Percentiles rank a stretch among this genome's conserved stretches.
Evolutionary conservation across 2,113 vertebrate genomes (phyloP).

Genomic region (Epinephelus moara): DNA sequence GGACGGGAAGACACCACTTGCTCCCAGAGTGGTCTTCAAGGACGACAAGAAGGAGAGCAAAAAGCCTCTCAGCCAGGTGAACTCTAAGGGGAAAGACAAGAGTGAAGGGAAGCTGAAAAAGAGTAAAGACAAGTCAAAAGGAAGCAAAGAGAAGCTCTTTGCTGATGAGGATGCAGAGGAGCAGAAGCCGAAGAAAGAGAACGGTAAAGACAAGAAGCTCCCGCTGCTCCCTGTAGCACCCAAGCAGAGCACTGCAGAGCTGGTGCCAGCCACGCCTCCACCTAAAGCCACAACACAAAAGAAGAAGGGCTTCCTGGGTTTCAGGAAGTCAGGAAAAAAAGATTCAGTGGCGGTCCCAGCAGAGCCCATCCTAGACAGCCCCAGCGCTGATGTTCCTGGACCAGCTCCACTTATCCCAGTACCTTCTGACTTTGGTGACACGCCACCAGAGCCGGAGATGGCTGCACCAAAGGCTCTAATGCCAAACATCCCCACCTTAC

Average conservation of each 20-base stretch:
- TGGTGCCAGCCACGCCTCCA: constrained; percentile 52
- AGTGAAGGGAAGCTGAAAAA: constrained; percentile 50
- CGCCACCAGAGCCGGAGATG: not conserved
- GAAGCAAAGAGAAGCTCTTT: constrained; percentile 37
- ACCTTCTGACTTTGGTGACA: constrained; percentile 1
- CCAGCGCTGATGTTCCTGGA: constrained; percentile 25
- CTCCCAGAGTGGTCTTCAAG: constrained; percentile 83
- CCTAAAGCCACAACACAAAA: constrained; percentile 55
- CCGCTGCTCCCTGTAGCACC: not conserved
- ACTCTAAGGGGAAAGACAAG: constrained; percentile 56
- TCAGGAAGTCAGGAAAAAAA: constrained; percentile 55
- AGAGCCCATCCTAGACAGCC: constrained; percentile 57
- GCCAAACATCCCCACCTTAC: constrained; percentile 24
- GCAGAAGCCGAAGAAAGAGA: constrained; percentile 72
- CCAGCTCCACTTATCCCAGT: constrained; percentile 51
- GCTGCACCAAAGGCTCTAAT: not conserved
- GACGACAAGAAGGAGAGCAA: constrained; percentile 75
- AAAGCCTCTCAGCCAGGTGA: constrained; percentile 44
- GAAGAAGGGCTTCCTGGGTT: constrained; percentile 62
- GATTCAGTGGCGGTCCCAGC: not conserved
- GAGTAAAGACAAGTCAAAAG: constrained; percentile 64
- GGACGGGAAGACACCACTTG: not conserved
- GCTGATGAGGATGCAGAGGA: not conserved
- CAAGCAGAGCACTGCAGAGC: constrained; percentile 42
- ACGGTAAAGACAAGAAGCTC: constrained; percentile 64